Evolutionary conservation across 2,113 vertebrate species (phyloP), one percentile per base, ranked within the genome.

Genomic region (Dolichallabes microphthalmus): DNA sequence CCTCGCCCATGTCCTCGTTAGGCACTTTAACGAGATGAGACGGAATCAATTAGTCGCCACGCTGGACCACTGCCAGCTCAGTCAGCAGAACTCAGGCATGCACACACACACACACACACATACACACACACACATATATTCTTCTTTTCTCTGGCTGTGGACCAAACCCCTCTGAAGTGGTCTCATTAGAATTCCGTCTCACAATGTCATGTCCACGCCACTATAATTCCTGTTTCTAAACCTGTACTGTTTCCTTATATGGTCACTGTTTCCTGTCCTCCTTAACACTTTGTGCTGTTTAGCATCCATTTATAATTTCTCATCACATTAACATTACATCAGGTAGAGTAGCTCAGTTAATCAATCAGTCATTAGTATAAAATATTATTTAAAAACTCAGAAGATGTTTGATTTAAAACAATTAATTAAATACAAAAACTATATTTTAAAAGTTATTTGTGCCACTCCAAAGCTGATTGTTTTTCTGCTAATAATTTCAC

Each of bases 1-100:
- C 98, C 92, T 98, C 97, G 0, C 97, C 97, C 90, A 98, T 97
- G 86, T 99, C 97, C 92, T 98, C 95, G 88, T 93, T 94, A 86
- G 98, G 93, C 86, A 99, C 98, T 99, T 92, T 0, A 0, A 69
- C 27, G 7, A 68, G 45, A 55, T 20, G n/a, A 83, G 82, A 82
- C 30, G 9, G 60, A 32, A 86, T 73, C 55, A 35, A 32, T 74
- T 57, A 57, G 45, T 35, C n/a, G 30, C 27, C 13, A 20, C 1
- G 19, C 32, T 85, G 68, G 45, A 79, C 30, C 4, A n/a, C n/a
- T 12, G 53, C 35, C 39, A 60, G 60, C 83, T n/a, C 27, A 32
- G 14, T 32, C 80, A 82, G 79, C 79, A 81, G 60, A 68, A 81
- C 52, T n/a, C n/a, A 17, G 0, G 14, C 25, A 17, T 15, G 14